Conservation (phyloP, 2,888 invertebrate species). For the Mesorhabditis sp. region DNA sequence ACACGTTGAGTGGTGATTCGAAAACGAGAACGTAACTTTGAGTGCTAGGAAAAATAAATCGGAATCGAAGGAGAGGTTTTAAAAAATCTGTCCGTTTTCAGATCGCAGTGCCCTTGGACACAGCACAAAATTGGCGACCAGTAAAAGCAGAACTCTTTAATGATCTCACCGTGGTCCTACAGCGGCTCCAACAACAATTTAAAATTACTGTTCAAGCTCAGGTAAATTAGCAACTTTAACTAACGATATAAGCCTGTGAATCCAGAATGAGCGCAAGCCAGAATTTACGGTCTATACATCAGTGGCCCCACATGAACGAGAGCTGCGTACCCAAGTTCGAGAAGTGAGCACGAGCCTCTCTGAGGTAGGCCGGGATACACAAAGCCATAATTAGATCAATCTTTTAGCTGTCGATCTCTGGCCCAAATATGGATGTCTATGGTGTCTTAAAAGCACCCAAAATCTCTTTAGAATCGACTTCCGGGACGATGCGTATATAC, state of each 20-base stretch:
- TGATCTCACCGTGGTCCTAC: slow-evolving; percentile 26
- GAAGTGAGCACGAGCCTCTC: slow-evolving; percentile 31
- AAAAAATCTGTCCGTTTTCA: slow-evolving; percentile 9
- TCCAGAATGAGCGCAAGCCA: slow-evolving; percentile 36
- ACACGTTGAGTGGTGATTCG: no score
- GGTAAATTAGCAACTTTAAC: slow-evolving; percentile 14
- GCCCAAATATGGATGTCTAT: slow-evolving; percentile 37
- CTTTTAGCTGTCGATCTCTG: slow-evolving; percentile 30
- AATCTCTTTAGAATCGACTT: slow-evolving; percentile 34
- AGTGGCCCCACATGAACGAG: slow-evolving; percentile 26
- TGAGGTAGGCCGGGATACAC: slow-evolving; percentile 15
- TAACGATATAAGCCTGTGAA: slow-evolving; percentile 4
- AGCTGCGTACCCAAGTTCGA: slow-evolving; percentile 35
- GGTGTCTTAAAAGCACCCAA: slow-evolving; percentile 31
- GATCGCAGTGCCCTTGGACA: slow-evolving; percentile 32
- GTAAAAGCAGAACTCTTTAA: slow-evolving; percentile 23
- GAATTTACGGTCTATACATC: slow-evolving; percentile 34
- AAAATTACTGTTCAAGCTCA: slow-evolving; percentile 33
- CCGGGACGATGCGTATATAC: slow-evolving; percentile 40
- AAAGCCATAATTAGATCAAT: no score
- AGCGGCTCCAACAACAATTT: slow-evolving; percentile 38
- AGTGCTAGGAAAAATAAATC: not conserved
- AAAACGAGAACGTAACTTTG: not conserved
- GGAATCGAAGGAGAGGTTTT: not conserved
- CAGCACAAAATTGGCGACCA: slow-evolving; percentile 31